Evolutionary conservation across 2,113 vertebrate genomes (phyloP).

Genomic region (Tor tambroides): DNA sequence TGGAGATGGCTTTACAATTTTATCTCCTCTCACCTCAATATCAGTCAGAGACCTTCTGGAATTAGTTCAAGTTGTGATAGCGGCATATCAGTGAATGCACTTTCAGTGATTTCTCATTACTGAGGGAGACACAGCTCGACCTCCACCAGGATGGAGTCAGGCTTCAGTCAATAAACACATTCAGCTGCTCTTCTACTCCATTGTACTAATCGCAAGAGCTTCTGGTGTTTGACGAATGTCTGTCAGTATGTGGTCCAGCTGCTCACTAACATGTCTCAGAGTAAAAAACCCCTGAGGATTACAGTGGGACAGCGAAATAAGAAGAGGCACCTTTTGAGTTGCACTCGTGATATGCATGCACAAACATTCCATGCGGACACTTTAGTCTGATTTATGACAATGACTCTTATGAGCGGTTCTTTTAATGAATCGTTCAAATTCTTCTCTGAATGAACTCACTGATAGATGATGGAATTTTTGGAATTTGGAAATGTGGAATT

Average conservation of each 20-base stretch:
- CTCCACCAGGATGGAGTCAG: slow-evolving; percentile 19
- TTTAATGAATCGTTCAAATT: not conserved
- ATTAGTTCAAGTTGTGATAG: slow-evolving; percentile 29
- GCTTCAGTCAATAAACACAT: slow-evolving; percentile 34
- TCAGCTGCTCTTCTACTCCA: slow-evolving; percentile 2
- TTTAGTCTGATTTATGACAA: not conserved
- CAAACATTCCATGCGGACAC: not conserved
- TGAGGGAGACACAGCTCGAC: slow-evolving; percentile 12
- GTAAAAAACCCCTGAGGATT: slow-evolving; percentile 21
- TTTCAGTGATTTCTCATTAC: slow-evolving; percentile 35
- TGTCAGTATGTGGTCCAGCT: slow-evolving; percentile 2
- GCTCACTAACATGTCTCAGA: slow-evolving; percentile 4
- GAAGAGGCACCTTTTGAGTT: not conserved
- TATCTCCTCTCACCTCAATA: slow-evolving; percentile 14
- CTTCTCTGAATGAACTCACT: not conserved
- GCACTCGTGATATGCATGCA: not conserved
- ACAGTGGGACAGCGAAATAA: too few species aligned
- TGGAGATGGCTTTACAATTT: not conserved
- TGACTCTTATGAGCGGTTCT: not conserved
- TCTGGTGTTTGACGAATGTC: slow-evolving; percentile 1
- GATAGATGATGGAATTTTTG: too few species aligned
- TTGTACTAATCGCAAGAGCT: slow-evolving; percentile 7
- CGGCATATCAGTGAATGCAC: slow-evolving; percentile 29
- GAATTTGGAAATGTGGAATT: not conserved
- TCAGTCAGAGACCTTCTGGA: slow-evolving; percentile 29